Conservation (phyloP, 2,888 invertebrate genomes). For the Drosophila phalerata region DNA sequence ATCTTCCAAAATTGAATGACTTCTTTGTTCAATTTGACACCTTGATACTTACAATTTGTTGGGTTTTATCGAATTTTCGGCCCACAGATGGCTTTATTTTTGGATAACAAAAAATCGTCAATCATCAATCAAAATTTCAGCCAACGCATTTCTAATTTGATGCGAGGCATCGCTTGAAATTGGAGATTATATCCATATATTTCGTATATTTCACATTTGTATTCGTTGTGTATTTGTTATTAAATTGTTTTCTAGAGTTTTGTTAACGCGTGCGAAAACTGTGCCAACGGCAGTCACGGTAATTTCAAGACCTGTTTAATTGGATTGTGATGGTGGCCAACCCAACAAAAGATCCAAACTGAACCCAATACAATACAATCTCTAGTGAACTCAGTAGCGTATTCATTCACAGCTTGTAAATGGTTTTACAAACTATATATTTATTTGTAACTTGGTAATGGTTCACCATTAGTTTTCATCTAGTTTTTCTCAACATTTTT, state of each 20-base stretch:
- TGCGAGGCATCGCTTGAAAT: constrained; percentile 56
- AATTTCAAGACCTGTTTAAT: constrained; percentile 41
- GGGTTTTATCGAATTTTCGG: constrained; percentile 7
- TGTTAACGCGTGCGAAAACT: constrained; percentile 47
- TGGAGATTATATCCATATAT: constrained; percentile 37
- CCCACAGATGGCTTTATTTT: constrained; percentile 18
- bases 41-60: constrained; percentile 29
- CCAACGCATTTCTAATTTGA: constrained; percentile 55
- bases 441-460: constrained; percentile 5
- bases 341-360: constrained; percentile 26
- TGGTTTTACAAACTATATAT: background rate
- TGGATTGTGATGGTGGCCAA: constrained; percentile 26
- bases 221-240: constrained; percentile 23
- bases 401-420: constrained; percentile 16
- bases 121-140: constrained; percentile 52
- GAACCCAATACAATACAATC: background rate
- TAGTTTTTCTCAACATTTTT: background rate
- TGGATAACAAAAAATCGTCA: constrained; percentile 46
- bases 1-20: constrained; percentile 1
- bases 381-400: constrained; percentile 1
- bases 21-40: constrained; percentile 38
- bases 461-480: background rate
- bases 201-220: background rate
- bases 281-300: constrained; percentile 58
- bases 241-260: constrained; percentile 9